Evolutionary conservation across 2,113 vertebrate genomes (phyloP).

Genomic region (Talpa occidentalis): DNA sequence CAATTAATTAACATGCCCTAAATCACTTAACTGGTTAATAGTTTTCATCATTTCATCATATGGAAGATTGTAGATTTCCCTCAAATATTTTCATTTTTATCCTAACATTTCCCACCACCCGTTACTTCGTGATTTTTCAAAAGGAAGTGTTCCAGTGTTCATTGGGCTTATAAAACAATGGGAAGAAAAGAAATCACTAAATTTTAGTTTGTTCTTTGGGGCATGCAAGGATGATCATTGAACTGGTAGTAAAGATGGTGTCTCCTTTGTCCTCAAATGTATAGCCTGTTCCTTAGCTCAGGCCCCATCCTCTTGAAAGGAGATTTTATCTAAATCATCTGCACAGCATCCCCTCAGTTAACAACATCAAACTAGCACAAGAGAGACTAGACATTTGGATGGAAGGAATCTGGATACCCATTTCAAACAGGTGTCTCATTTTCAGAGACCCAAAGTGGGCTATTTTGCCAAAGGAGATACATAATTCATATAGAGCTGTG

Average conservation of each 20-base stretch:
- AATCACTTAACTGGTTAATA: background rate
- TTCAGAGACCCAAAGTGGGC: background rate
- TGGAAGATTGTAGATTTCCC: background rate
- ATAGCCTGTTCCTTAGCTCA: background rate
- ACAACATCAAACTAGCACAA: background rate
- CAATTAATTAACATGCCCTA: background rate
- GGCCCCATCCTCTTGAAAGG: background rate
- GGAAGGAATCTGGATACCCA: background rate
- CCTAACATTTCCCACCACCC: constrained; percentile 21
- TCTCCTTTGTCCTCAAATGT: background rate
- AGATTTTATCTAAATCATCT: background rate
- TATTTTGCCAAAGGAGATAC: constrained; percentile 4
- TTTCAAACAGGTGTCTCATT: constrained; percentile 28
- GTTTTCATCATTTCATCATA: background rate
- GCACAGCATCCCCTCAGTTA: background rate
- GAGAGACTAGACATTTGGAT: background rate
- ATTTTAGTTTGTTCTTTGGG: background rate
- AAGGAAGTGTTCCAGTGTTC: background rate
- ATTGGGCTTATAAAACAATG: background rate
- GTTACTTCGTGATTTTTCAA: background rate
- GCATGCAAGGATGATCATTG: background rate
- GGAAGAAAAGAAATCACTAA: background rate
- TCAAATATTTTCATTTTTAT: constrained; percentile 3
- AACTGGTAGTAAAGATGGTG: background rate
- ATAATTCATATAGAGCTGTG: background rate